Evolutionary conservation across 2,113 vertebrate species (phyloP).

Genomic region (Prinia subflava): DNA sequence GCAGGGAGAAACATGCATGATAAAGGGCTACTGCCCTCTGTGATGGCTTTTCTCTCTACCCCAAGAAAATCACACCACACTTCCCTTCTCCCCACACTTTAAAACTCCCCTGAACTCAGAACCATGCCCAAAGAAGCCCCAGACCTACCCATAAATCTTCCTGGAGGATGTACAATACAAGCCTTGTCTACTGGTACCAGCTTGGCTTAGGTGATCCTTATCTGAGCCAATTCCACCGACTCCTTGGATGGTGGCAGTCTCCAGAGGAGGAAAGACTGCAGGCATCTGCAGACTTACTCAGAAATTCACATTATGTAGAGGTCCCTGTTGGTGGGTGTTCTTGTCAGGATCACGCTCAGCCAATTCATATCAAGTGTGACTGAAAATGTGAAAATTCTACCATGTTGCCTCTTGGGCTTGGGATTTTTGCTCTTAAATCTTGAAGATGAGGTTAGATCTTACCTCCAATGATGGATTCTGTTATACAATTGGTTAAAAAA

Average conservation of each 20-base stretch:
- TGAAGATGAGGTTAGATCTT: background rate
- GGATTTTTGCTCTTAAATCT: background rate
- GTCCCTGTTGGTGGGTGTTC: background rate
- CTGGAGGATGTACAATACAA: background rate
- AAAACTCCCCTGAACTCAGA: background rate
- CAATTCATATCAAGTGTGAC: background rate
- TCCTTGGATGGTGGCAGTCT: background rate
- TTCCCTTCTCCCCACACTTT: background rate
- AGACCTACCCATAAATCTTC: background rate
- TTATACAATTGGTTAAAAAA: background rate
- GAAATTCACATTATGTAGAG: background rate
- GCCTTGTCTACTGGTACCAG: background rate
- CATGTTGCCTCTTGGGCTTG: background rate
- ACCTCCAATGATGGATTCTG: background rate
- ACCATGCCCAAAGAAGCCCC: background rate
- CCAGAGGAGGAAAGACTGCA: background rate
- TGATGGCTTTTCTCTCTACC: background rate
- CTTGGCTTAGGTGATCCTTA: background rate
- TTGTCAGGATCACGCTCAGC: background rate
- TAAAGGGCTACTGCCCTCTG: background rate
- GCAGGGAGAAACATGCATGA: background rate
- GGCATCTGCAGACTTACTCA: background rate
- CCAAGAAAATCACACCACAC: background rate
- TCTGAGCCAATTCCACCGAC: background rate
- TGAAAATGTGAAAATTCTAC: background rate